Percentiles rank a stretch among this genome's conserved stretches.
Conservation (phyloP, 1,140 invertebrate genomes). For the Bombus fervidus region DNA sequence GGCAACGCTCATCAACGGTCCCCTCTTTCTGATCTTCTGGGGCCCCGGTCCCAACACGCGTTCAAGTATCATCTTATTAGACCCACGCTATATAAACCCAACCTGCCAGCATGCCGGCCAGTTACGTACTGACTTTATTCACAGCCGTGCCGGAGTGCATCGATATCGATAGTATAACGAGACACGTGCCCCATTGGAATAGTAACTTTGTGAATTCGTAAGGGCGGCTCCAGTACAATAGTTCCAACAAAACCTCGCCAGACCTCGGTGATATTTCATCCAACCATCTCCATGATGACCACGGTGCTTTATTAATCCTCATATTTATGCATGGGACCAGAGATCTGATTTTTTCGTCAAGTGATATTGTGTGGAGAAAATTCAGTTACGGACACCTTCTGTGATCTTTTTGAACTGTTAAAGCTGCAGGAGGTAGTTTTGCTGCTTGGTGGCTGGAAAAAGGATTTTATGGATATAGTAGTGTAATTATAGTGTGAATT, state of each 20-base stretch:
- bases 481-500: neutral
- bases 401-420: neutral
- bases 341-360: neutral
- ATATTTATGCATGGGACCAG: neutral
- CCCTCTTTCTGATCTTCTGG: slow-evolving; percentile 50
- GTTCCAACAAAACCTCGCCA: neutral
- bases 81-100: slow-evolving; percentile 82
- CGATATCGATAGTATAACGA: slow-evolving; percentile 41
- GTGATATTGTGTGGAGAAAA: neutral
- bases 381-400: neutral
- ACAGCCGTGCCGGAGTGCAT: slow-evolving; percentile 70
- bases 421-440: neutral
- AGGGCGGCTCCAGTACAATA: neutral
- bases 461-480: neutral
- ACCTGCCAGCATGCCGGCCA: slow-evolving; percentile 76
- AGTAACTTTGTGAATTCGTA: slow-evolving; percentile 40
- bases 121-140: slow-evolving; percentile 78
- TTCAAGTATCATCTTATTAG: slow-evolving; percentile 82
- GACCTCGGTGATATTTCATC: slow-evolving; percentile 33
- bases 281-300: neutral
- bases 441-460: neutral
- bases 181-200: slow-evolving; percentile 22
- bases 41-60: slow-evolving; percentile 53
- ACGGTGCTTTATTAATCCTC: slow-evolving; percentile 7
- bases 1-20: slow-evolving; percentile 49